phyloP scores from a whole-genome alignment of 2,888 invertebrate genomes.

The Apodemia hepburni region DNA sequence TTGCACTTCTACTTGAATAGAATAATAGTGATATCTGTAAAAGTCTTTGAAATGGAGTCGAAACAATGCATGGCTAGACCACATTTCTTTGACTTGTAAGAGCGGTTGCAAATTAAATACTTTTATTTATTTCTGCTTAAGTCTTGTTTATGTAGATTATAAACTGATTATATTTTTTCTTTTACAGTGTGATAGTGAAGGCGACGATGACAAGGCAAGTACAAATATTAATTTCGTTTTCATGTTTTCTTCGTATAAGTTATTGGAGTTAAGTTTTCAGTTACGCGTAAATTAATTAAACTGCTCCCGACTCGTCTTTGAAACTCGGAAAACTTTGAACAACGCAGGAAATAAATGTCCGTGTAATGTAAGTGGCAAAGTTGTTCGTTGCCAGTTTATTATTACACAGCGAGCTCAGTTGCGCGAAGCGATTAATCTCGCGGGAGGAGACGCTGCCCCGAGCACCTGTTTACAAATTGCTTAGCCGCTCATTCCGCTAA shows the following conservation, averaged over 20 bases:
- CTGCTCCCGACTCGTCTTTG: slow-evolving; percentile 51
- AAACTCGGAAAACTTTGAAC: slow-evolving; percentile 65
- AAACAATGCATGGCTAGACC: neutral
- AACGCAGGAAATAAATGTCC: slow-evolving; percentile 70
- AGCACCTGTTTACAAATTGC: slow-evolving; percentile 53
- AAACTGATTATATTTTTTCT: slow-evolving; percentile 54
- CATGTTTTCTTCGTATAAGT: slow-evolving; percentile 13
- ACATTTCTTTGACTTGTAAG: neutral
- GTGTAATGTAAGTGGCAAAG: slow-evolving; percentile 74
- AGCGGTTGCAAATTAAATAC: neutral
- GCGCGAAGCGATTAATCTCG: slow-evolving; percentile 62
- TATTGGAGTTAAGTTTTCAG: slow-evolving; percentile 26
- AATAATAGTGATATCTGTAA: no score
- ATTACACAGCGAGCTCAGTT: slow-evolving; percentile 56
- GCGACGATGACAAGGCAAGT: slow-evolving; percentile 94
- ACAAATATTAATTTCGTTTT: slow-evolving; percentile 43
- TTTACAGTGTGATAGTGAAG: slow-evolving; percentile 96
- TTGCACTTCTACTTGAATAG: no score
- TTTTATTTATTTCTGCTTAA: neutral
- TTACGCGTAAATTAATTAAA: slow-evolving; percentile 68
- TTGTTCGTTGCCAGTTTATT: slow-evolving; percentile 69
- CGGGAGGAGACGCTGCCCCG: slow-evolving; percentile 40
- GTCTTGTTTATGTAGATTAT: slow-evolving; percentile 15
- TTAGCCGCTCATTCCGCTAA: slow-evolving; percentile 32
- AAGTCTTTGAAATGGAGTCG: neutral